phyloP scores from a whole-genome alignment of 1,140 invertebrate species.

The Nasonia longicornis region DNA sequence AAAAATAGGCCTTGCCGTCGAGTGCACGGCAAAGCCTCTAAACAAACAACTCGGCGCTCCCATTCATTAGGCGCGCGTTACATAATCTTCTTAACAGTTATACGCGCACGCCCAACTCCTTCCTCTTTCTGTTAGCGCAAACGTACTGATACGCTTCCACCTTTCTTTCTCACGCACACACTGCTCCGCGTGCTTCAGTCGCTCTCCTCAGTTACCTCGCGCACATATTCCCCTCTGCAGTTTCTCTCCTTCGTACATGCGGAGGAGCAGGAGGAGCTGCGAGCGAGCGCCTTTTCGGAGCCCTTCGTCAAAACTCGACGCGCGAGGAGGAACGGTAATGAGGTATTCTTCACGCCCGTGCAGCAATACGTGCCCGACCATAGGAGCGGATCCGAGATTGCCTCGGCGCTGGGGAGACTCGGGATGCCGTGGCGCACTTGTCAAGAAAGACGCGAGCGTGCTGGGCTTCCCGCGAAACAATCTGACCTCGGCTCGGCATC shows the following conservation, averaged over 20 bases:
- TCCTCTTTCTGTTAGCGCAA: constrained; percentile 24
- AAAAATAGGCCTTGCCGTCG: not conserved
- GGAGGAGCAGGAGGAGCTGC: not conserved
- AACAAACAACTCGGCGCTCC: not conserved
- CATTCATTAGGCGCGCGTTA: constrained; percentile 1
- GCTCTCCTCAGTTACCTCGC: not conserved
- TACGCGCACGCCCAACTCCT: not conserved
- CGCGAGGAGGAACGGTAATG: constrained; percentile 40
- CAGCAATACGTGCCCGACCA: constrained; percentile 23
- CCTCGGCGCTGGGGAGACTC: not conserved
- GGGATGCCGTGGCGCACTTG: not conserved
- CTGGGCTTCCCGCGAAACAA: not conserved
- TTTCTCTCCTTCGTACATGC: not conserved
- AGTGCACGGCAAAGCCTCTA: not conserved
- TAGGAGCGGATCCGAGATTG: constrained; percentile 11
- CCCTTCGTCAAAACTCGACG: constrained; percentile 9
- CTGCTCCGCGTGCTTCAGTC: not conserved
- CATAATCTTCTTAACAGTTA: constrained; percentile 25
- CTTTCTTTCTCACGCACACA: not conserved
- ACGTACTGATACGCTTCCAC: constrained; percentile 12
- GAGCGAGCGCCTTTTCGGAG: constrained; percentile 4
- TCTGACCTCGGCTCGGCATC: not conserved
- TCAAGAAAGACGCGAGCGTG: constrained; percentile 7
- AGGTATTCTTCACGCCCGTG: constrained; percentile 36
- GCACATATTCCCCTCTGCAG: not conserved